Conservation (phyloP, 2,888 invertebrate genomes). For the Synergus itoensis region DNA sequence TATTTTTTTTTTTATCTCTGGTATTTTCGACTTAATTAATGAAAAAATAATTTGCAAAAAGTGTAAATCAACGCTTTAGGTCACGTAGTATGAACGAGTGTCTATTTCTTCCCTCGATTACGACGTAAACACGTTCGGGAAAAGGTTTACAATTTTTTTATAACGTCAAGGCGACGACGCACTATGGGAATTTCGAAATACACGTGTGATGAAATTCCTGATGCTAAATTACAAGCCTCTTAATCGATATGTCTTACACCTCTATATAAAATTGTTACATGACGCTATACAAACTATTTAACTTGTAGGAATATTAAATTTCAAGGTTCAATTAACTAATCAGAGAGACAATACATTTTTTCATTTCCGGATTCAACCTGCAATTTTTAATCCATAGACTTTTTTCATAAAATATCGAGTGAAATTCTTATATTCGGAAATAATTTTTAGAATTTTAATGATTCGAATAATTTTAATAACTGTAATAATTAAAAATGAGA, state of each 20-base stretch:
- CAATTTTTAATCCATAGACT: neutral
- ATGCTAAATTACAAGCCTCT: slow-evolving; percentile 22
- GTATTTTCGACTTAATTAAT: neutral
- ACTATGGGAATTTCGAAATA: slow-evolving; percentile 36
- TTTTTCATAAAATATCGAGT: too few relatives aligned
- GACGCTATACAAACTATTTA: neutral
- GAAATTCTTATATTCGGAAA: too few relatives aligned
- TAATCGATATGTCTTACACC: slow-evolving; percentile 14
- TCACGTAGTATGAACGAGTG: slow-evolving; percentile 19
- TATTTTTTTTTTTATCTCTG: neutral
- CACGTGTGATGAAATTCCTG: slow-evolving; percentile 25
- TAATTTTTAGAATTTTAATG: neutral
- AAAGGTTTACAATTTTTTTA: slow-evolving; percentile 33
- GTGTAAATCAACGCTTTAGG: neutral
- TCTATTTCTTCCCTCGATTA: slow-evolving; percentile 29
- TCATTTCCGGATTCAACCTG: neutral
- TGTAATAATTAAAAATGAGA: neutral
- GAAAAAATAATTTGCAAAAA: slow-evolving; percentile 8
- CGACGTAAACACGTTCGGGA: slow-evolving; percentile 37
- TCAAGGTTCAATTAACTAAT: neutral
- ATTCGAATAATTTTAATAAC: neutral
- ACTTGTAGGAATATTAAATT: neutral
- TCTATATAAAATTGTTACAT: slow-evolving; percentile 14
- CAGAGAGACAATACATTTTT: neutral
- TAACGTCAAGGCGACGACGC: slow-evolving; percentile 37